A percentile compares a stretch with the other conserved stretches of the same genome.
These are phyloP conservation scores for Brachypalpus laphriformis DNA, from an alignment of 2,888 invertebrate genomes.

Conservation along the genomic window DNA sequence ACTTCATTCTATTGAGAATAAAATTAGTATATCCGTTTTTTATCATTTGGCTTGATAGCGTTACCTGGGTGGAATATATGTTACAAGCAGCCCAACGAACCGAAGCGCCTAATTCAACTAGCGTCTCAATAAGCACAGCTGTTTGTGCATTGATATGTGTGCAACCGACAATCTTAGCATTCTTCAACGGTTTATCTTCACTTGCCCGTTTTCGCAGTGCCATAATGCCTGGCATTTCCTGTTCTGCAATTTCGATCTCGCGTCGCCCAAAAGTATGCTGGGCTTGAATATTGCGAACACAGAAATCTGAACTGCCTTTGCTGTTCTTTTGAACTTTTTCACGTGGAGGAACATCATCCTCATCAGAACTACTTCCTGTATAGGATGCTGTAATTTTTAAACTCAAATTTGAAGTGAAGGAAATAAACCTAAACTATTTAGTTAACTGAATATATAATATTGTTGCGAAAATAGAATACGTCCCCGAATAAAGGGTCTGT, in stretches of 20 bases:
- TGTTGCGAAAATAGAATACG: no score
- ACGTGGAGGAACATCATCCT: slow-evolving; percentile 95
- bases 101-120: slow-evolving; percentile 93
- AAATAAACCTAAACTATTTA: no score
- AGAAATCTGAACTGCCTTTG: slow-evolving; percentile 93
- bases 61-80: slow-evolving; percentile 96
- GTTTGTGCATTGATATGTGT: slow-evolving; percentile 99
- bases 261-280: slow-evolving; percentile 96
- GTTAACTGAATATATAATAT: no score
- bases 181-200: slow-evolving; percentile 96
- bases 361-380: slow-evolving; percentile 94
- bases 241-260: slow-evolving; percentile 99
- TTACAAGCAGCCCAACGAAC: slow-evolving; percentile 99
- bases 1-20: slow-evolving; percentile 91
- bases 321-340: slow-evolving; percentile 96
- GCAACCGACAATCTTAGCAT: slow-evolving; percentile 98
- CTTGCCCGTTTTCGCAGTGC: slow-evolving; percentile 95
- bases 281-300: slow-evolving; percentile 93
- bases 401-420: not conserved
- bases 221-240: slow-evolving; percentile 99
- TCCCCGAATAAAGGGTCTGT: no score
- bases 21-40: not conserved
- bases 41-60: not conserved
- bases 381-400: slow-evolving; percentile 83
- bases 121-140: slow-evolving; percentile 95